Conservation (phyloP, 2,888 invertebrate genomes). For the Nemotelus pantherinus region DNA sequence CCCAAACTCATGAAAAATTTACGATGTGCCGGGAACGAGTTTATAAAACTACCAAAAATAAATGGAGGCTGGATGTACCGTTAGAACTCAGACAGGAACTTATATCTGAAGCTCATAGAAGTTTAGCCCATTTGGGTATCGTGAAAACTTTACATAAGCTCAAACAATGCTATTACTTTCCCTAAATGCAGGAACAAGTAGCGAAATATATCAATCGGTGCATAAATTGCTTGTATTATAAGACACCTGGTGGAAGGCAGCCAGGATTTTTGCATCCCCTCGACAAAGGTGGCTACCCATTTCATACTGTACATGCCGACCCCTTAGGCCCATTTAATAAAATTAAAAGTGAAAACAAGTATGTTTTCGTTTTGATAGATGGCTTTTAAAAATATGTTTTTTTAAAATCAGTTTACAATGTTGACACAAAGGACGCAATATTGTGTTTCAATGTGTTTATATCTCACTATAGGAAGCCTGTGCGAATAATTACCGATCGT, state of each 20-base stretch:
- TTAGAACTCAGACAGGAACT: background rate
- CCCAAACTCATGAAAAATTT: conserved; percentile 1
- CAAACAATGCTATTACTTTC: conserved; percentile 26
- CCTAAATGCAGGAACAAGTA: conserved; percentile 3
- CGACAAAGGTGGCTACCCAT: conserved; percentile 21
- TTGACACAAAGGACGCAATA: conserved; percentile 9
- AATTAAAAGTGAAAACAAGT: conserved; percentile 15
- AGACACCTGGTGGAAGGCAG: conserved; percentile 19
- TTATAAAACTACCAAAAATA: background rate
- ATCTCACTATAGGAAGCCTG: conserved; percentile 51
- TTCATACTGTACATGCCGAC: conserved; percentile 39
- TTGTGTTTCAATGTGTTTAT: conserved; percentile 46
- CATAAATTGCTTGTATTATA: conserved; percentile 37
- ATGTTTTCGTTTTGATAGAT: conserved; percentile 22
- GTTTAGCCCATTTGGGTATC: conserved; percentile 16
- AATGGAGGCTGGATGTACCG: conserved; percentile 15
- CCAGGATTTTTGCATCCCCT: conserved; percentile 38
- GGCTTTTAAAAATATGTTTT: background rate
- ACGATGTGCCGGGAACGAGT: conserved; percentile 2
- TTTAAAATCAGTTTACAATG: conserved; percentile 10
- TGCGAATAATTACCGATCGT: conserved; percentile 51
- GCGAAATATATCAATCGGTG: conserved; percentile 22
- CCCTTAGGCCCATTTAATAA: conserved; percentile 33
- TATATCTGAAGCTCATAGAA: conserved; percentile 15
- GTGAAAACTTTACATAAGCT: conserved; percentile 24